Conservation (phyloP, 2,888 invertebrate species). For the Dascillus cervinus region DNA sequence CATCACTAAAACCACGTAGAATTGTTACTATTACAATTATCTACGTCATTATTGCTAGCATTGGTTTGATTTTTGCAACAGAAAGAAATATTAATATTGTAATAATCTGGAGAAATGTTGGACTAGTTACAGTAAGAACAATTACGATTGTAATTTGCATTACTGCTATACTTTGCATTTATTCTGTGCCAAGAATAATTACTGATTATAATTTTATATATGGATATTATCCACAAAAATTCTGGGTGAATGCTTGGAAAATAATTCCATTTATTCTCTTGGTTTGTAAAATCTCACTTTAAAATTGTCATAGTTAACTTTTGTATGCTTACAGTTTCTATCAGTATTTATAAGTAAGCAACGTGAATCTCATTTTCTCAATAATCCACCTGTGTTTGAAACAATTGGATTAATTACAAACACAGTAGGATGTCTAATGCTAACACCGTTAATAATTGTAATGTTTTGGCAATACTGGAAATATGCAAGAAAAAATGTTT, state of each 20-base stretch:
- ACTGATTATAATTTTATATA: slow-evolving; percentile 15
- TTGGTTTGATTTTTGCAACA: too few relatives aligned
- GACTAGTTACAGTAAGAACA: slow-evolving; percentile 8
- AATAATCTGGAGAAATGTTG: slow-evolving; percentile 8
- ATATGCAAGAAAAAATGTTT: slow-evolving; percentile 15
- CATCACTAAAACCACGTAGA: too few relatives aligned
- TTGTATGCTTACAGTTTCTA: too few relatives aligned
- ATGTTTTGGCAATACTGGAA: slow-evolving; percentile 14
- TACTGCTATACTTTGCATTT: slow-evolving; percentile 13
- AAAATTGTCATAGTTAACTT: too few relatives aligned
- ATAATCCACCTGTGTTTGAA: too few relatives aligned
- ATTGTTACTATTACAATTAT: too few relatives aligned
- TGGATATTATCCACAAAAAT: slow-evolving; percentile 8
- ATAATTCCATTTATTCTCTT: slow-evolving; percentile 12
- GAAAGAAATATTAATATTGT: slow-evolving; percentile 8
- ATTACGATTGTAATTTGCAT: slow-evolving; percentile 6
- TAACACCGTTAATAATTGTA: slow-evolving; percentile 12
- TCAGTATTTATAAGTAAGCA: too few relatives aligned
- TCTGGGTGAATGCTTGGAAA: slow-evolving; percentile 14
- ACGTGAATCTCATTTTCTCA: too few relatives aligned
- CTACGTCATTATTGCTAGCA: too few relatives aligned
- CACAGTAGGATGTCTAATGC: slow-evolving; percentile 3
- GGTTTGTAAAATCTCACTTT: slow-evolving; percentile 5
- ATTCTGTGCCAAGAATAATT: slow-evolving; percentile 11
- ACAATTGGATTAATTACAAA: too few relatives aligned